Conservation (phyloP, 2,888 invertebrate genomes). For the Lithophane ornitopus region DNA sequence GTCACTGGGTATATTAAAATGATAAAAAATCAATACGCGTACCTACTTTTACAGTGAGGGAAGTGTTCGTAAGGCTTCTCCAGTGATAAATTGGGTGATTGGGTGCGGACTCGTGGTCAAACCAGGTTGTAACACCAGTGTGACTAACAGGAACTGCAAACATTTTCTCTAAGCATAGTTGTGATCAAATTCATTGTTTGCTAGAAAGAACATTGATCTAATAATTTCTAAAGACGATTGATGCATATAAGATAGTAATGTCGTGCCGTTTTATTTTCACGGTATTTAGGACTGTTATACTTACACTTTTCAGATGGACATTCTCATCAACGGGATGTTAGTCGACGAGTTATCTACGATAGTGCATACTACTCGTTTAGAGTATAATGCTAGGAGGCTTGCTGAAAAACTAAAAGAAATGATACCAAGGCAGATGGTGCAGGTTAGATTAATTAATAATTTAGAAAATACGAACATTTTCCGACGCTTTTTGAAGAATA, state of each 20-base stretch:
- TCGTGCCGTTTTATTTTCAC: background rate
- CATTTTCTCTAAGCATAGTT: no score
- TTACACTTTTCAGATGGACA: slow-evolving; percentile 91
- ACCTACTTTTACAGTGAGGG: no score
- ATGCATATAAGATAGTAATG: background rate
- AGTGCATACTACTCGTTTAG: slow-evolving; percentile 93
- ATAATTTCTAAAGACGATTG: background rate
- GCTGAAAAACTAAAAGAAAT: slow-evolving; percentile 94
- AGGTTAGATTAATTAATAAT: slow-evolving; percentile 75
- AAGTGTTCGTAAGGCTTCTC: no score
- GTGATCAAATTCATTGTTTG: background rate
- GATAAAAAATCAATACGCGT: no score
- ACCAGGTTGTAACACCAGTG: no score
- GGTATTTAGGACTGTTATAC: background rate
- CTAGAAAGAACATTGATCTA: background rate
- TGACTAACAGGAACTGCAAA: no score
- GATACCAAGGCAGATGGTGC: slow-evolving; percentile 97
- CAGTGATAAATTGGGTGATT: no score
- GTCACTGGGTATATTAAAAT: no score
- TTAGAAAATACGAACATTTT: no score
- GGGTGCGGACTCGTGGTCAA: no score
- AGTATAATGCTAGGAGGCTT: slow-evolving; percentile 92
- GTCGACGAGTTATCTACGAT: slow-evolving; percentile 97
- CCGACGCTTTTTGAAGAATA: background rate
- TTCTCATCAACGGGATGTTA: slow-evolving; percentile 94